Evolutionary conservation across 2,888 invertebrate genomes (phyloP).

Genomic region (Macrosiphum euphorbiae): DNA sequence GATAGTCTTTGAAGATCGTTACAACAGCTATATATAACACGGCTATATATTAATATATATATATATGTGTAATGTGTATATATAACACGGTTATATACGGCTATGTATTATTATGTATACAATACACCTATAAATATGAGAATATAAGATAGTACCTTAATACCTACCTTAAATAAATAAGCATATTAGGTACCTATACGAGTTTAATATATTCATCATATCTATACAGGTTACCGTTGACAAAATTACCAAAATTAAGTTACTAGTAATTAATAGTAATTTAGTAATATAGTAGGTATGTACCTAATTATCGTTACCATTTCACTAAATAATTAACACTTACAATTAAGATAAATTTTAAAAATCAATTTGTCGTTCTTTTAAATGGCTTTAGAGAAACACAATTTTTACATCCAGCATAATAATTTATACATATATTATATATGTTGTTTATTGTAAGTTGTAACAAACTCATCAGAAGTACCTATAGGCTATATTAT

Average conservation of each 20-base stretch:
- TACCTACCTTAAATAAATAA: not conserved
- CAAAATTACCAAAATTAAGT: not conserved
- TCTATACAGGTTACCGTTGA: not conserved
- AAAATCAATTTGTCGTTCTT: not conserved
- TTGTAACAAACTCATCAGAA: not conserved
- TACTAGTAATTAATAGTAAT: too few relatives aligned
- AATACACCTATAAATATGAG: not conserved
- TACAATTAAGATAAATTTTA: not conserved
- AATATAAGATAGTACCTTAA: not conserved
- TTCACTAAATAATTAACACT: not conserved
- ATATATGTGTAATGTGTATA: not conserved
- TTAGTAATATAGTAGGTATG: not conserved
- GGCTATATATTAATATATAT: not conserved
- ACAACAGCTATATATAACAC: not conserved
- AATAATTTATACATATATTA: not conserved
- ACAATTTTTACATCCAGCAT: not conserved
- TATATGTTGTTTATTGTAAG: not conserved
- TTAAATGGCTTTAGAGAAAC: not conserved
- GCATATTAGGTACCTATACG: not conserved
- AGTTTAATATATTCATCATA: not conserved
- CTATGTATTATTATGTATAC: too few relatives aligned
- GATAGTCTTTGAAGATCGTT: not conserved
- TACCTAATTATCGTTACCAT: not conserved
- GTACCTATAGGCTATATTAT: not conserved
- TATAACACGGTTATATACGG: not conserved